These are phyloP conservation scores for Apodemus agrarius DNA, from an alignment of 2,797 vertebrate species.

Conservation along the genomic window DNA sequence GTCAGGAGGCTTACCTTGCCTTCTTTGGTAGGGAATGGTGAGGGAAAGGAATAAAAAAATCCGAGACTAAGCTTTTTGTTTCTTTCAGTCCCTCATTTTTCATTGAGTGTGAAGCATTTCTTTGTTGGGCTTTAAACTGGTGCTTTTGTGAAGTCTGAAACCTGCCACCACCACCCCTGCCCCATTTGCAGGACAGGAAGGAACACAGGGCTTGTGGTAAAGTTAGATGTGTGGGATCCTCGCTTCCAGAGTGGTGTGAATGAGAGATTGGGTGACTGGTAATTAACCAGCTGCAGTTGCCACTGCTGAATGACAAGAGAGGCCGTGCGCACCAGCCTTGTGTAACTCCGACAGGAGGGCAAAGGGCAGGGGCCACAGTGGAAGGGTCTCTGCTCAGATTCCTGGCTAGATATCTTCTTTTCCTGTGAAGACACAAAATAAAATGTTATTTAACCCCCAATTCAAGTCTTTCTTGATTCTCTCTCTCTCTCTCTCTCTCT, in stretches of 20 bases:
- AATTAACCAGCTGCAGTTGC: conserved; percentile 47
- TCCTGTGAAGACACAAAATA: background rate
- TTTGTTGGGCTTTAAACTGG: conserved; percentile 75
- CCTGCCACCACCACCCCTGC: background rate
- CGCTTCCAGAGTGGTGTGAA: background rate
- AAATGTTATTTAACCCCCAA: background rate
- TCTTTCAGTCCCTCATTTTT: conserved; percentile 57
- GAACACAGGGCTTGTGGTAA: background rate
- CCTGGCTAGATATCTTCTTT: background rate
- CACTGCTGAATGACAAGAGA: background rate
- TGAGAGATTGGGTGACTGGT: conserved; percentile 64
- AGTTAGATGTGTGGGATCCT: conserved; percentile 69
- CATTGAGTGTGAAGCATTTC: conserved; percentile 58
- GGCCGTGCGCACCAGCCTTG: background rate
- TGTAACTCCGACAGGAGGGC: background rate
- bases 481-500: background rate
- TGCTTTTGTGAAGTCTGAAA: conserved; percentile 69
- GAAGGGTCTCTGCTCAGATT: background rate
- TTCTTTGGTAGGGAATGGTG: too few species aligned
- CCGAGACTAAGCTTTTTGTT: conserved; percentile 51
- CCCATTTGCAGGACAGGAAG: background rate
- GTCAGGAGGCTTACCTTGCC: background rate
- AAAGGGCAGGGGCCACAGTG: too few species aligned
- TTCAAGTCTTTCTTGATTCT: too few species aligned
- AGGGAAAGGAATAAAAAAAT: conserved; percentile 35